Base-by-base conservation (phyloP, 2,888 invertebrate species). In the Cheilosia soror region DNA sequence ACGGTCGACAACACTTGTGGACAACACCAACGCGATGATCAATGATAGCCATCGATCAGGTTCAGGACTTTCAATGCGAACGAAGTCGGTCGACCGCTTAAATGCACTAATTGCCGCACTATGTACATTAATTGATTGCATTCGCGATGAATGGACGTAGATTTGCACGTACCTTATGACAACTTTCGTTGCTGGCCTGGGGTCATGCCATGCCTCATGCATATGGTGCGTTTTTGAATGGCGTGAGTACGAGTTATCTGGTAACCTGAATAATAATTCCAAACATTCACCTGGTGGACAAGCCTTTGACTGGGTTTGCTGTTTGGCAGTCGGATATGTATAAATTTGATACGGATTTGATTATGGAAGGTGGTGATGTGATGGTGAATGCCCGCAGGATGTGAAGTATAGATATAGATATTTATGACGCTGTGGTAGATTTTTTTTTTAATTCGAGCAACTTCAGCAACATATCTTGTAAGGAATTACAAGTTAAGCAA, bases 131-230 rank as follows among this genome's bases (percentile, higher is more conserved):
- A 44, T 69, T 29, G 68, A 69, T 31, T 69, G 57, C 57, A 55
- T 55, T 44, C 7, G 29, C 20, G 44, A n/a, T 44, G 57, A 13
- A 15, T 42, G 55, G 1, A 27, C 13, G 11, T 29, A 55, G 31
- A 9, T 44, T 69, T 20, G 27, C 20, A 47, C 13, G 66, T 40
- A 40, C 53, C 20, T 37, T 53, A 40, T 68, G 76, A 58, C 49
- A 58, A 68, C 40, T 49, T 58, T 49, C 47, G 20, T 49, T 40
- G n/a, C 49, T 20, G 31, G 51, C 27, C 49, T 57, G 58, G 75
- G 47, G 75, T 65, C 75, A 75, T 65, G 37, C 37, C 75, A 75
- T 65, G 37, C 37, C 11, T 4, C 11, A 37, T 37, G 37, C 37
- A 37, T 37, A 66, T 13, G 29, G 76, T 40, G 40, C 27, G 47